Evolutionary conservation across 2,113 vertebrate genomes (phyloP), one percentile per base, ranked within the genome.

Genomic region (Connochaetes taurinus): DNA sequence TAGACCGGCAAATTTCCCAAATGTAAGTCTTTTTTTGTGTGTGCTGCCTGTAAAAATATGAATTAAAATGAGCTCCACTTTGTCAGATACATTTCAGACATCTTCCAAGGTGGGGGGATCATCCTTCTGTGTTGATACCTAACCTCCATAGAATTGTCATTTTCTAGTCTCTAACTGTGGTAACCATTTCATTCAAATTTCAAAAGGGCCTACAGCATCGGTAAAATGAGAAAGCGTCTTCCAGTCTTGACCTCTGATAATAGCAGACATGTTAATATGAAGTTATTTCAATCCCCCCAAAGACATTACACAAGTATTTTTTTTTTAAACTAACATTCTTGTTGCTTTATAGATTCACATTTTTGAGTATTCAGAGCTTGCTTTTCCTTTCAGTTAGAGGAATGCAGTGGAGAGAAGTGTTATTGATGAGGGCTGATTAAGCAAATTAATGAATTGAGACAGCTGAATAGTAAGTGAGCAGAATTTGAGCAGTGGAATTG

Each of bases 391-490:
- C 58, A 60, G 53, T 90, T 62, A 87, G 91, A 95, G 84, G 53
- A 93, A 82, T 91, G 95, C 86, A 92, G 15, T 74, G 45, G 74
- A 95, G 62, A 97, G 95, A 91, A 92, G 60, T 86, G 87, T 97
- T 98, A 98, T 97, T 98, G 98, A 98, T 96, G 96, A 96, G 93
- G 43, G 80, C 57, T 98, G 98, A 98, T 98, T 98, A 98, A 97
- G 91, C 87, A 94, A 98, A 98, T 97, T 98, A 98, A 97, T 97
- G 97, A 97, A 97, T 97, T 98, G 94, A 98, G 93, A 95, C 91
- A 97, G 97, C 95, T 55, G 89, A 89, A 95, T 93, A 96, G 89
- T 91, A 89, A 97, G 92, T 97, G 97, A 96, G 93, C 94, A 57
- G 71, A 92, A 95, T 97, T 50, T 92, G 84, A 97, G 91, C 83